phyloP scores from a whole-genome alignment of 1,140 invertebrate species.

The Brachionus koreanus region DNA sequence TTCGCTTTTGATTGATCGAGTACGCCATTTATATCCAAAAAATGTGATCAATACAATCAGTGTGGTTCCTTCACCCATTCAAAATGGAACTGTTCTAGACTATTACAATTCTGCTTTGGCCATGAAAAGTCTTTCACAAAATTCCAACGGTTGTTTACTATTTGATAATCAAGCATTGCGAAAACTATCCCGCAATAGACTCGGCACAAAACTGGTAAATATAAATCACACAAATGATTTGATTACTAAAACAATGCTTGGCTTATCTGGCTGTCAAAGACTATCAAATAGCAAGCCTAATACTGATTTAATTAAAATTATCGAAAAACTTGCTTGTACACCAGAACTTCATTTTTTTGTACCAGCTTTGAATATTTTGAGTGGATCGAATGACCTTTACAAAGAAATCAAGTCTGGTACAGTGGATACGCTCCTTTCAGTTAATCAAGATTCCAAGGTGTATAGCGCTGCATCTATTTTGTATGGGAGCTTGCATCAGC shows the following conservation, averaged over 20 bases:
- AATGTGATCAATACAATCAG: not conserved
- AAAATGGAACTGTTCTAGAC: constrained; percentile 11
- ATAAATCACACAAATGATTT: constrained; percentile 2
- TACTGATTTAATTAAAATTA: not conserved
- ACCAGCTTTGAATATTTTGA: not conserved
- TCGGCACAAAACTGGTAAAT: not conserved
- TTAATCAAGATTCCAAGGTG: not conserved
- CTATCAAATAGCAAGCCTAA: not conserved
- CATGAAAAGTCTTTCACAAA: not conserved
- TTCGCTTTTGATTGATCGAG: not conserved
- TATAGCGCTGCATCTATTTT: not conserved
- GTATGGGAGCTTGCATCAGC: not conserved
- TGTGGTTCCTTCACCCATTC: not conserved
- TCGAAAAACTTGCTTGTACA: not conserved
- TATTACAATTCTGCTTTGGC: not conserved
- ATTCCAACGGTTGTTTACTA: not conserved
- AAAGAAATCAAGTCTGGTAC: not conserved
- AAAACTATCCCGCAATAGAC: not conserved
- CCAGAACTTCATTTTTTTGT: not conserved
- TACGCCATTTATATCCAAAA: not conserved
- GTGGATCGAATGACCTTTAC: not conserved
- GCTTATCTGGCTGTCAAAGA: not conserved
- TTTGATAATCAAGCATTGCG: not conserved
- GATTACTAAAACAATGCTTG: not conserved
- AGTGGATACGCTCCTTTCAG: not conserved